Conservation (phyloP, 1,140 invertebrate species). For the Drosophila fuyamai region DNA sequence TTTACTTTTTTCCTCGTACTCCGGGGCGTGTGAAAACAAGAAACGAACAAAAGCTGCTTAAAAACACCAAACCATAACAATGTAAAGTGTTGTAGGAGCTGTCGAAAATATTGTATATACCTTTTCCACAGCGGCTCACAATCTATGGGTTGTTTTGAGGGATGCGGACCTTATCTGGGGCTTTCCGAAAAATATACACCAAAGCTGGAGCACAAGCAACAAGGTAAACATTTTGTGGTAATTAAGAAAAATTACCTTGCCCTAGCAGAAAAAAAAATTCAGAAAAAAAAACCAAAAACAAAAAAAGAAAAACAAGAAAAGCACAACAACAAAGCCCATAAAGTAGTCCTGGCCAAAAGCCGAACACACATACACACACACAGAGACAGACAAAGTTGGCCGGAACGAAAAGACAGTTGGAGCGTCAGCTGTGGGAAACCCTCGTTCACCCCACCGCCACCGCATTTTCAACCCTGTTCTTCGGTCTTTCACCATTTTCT, state of each 20-base stretch:
- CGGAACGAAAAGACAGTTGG: constrained; percentile 48
- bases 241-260: constrained; percentile 83
- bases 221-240: constrained; percentile 81
- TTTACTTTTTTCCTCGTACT: constrained; percentile 44
- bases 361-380: constrained; percentile 5
- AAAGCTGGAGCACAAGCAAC: constrained; percentile 65
- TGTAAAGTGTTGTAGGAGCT: constrained; percentile 60
- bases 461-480: constrained; percentile 1
- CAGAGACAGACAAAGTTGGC: constrained; percentile 45
- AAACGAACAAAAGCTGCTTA: constrained; percentile 69
- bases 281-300: constrained; percentile 29
- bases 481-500: constrained; percentile 58
- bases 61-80: constrained; percentile 68
- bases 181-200: constrained; percentile 48
- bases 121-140: constrained; percentile 56
- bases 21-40: constrained; percentile 47
- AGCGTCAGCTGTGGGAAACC: constrained; percentile 51
- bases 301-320: constrained; percentile 45
- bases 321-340: constrained; percentile 54
- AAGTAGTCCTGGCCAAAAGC: constrained; percentile 52
- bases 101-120: constrained; percentile 79
- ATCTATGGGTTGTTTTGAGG: constrained; percentile 53
- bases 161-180: constrained; percentile 64
- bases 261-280: constrained; percentile 40
- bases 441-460: constrained; percentile 19